Conservation (phyloP, 2,797 vertebrate species). For the Pseudomugil gertrudae region DNA sequence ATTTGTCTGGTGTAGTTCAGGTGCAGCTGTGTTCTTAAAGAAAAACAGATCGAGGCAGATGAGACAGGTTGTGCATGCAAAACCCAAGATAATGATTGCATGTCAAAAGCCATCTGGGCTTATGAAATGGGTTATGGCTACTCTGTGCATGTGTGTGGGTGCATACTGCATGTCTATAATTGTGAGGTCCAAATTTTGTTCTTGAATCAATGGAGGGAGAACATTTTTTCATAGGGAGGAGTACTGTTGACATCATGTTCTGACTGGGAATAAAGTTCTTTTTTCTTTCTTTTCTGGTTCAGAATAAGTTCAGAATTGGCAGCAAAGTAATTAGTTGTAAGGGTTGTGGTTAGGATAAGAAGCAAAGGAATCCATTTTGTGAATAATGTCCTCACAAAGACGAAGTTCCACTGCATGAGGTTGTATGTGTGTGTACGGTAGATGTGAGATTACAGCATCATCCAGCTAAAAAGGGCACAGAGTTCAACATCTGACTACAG, state of each 20-base stretch:
- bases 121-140: conserved; percentile 24
- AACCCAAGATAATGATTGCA: conserved; percentile 8
- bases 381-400: background rate
- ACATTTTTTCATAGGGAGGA: background rate
- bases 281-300: background rate
- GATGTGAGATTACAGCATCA: conserved; percentile 46
- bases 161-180: background rate
- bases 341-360: background rate
- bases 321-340: background rate
- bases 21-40: background rate
- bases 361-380: background rate
- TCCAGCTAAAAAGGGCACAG: conserved; percentile 40
- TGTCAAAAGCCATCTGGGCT: conserved; percentile 37
- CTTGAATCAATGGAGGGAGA: background rate
- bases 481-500: conserved; percentile 44
- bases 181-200: background rate
- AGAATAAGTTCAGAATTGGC: background rate
- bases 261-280: background rate
- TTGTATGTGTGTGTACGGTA: conserved; percentile 5
- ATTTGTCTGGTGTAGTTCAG: background rate
- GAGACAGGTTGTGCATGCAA: conserved; percentile 3
- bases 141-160: background rate
- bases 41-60: conserved; percentile 1
- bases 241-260: background rate
- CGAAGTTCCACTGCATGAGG: too few relatives aligned